These are phyloP conservation scores for Metalampra italica DNA, from an alignment of 2,888 invertebrate genomes.

Conservation along the genomic window DNA sequence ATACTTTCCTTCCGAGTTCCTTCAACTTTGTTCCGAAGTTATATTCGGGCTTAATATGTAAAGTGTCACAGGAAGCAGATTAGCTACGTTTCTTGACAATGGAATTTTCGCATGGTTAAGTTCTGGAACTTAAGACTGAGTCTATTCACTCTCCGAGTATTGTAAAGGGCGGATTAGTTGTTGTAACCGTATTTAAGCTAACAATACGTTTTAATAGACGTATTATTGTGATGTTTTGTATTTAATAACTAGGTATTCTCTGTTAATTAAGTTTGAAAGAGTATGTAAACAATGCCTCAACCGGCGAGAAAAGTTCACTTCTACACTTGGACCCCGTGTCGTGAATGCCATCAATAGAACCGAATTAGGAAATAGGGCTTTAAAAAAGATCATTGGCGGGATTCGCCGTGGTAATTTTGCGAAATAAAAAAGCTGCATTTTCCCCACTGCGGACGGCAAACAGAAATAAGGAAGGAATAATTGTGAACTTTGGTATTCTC, in stretches of 20 bases:
- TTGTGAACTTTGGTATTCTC: no score
- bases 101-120: slow-evolving; percentile 10
- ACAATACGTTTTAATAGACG: slow-evolving; percentile 9
- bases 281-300: no score
- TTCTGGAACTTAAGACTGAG: slow-evolving; percentile 1
- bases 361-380: no score
- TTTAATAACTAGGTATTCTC: not conserved
- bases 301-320: no score
- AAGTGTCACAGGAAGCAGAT: slow-evolving; percentile 48
- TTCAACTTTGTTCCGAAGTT: slow-evolving; percentile 24
- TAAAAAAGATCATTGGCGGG: no score
- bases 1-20: slow-evolving; percentile 24
- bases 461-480: no score
- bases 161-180: slow-evolving; percentile 8
- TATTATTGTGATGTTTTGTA: slow-evolving; percentile 1
- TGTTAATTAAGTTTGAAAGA: not conserved
- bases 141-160: slow-evolving; percentile 7
- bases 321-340: no score
- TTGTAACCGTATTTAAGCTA: slow-evolving; percentile 1
- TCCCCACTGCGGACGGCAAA: no score
- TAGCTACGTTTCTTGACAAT: slow-evolving; percentile 43
- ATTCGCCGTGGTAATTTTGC: no score
- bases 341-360: no score
- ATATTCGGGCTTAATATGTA: slow-evolving; percentile 46
- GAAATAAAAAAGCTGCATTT: no score